Evolutionary conservation across 2,888 invertebrate species (phyloP).

Genomic region (Phlogophora meticulosa): DNA sequence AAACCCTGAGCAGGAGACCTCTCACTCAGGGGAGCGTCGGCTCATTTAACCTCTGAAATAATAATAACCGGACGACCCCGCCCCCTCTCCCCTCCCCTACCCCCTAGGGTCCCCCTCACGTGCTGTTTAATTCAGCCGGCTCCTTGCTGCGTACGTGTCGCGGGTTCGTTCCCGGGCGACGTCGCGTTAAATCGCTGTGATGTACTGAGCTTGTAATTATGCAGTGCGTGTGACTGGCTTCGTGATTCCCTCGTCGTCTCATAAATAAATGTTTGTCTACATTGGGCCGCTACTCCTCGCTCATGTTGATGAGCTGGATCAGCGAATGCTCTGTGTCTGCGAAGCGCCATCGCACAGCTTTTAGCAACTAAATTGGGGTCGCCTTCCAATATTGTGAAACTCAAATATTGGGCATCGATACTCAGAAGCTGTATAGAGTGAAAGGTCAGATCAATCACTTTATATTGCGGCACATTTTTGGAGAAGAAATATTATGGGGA

Average conservation of each 20-base stretch:
- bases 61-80: constrained; percentile 34
- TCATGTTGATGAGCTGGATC: not conserved
- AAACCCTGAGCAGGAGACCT: not conserved
- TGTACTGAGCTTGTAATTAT: constrained; percentile 28
- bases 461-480: not conserved
- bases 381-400: not conserved
- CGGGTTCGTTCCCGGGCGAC: constrained; percentile 8
- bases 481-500: not conserved
- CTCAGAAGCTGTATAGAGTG: not conserved
- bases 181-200: constrained; percentile 8
- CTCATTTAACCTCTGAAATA: constrained; percentile 54
- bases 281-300: not conserved
- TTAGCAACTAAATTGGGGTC: not conserved
- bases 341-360: no score
- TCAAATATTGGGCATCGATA: not conserved
- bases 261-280: constrained; percentile 1
- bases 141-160: constrained; percentile 11
- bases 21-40: not conserved
- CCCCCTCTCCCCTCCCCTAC: not conserved
- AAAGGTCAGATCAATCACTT: constrained; percentile 14
- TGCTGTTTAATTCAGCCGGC: constrained; percentile 40
- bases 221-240: constrained; percentile 14
- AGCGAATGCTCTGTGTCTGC: not conserved
- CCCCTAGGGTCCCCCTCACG: not conserved
- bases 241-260: not conserved